Evolutionary conservation across 2,888 invertebrate genomes (phyloP).

Genomic region (Atrina japonica): DNA sequence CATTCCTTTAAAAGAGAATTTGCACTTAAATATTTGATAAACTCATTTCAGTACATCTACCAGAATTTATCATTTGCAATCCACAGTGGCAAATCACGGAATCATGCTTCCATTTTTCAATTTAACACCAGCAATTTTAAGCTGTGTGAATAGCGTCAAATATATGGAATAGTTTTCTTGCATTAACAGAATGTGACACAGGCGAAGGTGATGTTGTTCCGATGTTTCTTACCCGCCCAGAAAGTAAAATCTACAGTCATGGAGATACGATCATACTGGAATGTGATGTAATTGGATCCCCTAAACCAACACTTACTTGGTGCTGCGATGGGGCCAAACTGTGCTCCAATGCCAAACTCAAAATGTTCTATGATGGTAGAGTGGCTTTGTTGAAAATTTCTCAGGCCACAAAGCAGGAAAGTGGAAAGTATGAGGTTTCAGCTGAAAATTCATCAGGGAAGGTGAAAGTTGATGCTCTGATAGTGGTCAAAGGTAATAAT

Average conservation of each 20-base stretch:
- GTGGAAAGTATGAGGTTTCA: constrained; percentile 67
- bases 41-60: no score
- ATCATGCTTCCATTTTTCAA: no score
- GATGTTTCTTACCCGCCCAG: constrained; percentile 65
- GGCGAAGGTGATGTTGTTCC: constrained; percentile 64
- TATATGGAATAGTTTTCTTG: no score
- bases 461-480: constrained; percentile 61
- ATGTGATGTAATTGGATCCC: constrained; percentile 72
- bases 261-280: constrained; percentile 65
- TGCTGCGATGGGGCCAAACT: constrained; percentile 55
- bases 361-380: constrained; percentile 64
- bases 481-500: constrained; percentile 66
- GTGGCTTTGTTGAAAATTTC: constrained; percentile 65
- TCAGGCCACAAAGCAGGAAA: constrained; percentile 57
- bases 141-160: no score
- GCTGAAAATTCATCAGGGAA: constrained; percentile 67
- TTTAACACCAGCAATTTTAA: no score
- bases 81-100: no score
- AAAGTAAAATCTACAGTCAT: constrained; percentile 58
- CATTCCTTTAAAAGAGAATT: no score
- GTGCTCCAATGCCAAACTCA: constrained; percentile 38
- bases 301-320: constrained; percentile 68
- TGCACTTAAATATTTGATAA: no score
- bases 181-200: constrained; percentile 44
- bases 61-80: no score